Conservation (phyloP, 2,888 invertebrate genomes). For the Homarus gammarus region DNA sequence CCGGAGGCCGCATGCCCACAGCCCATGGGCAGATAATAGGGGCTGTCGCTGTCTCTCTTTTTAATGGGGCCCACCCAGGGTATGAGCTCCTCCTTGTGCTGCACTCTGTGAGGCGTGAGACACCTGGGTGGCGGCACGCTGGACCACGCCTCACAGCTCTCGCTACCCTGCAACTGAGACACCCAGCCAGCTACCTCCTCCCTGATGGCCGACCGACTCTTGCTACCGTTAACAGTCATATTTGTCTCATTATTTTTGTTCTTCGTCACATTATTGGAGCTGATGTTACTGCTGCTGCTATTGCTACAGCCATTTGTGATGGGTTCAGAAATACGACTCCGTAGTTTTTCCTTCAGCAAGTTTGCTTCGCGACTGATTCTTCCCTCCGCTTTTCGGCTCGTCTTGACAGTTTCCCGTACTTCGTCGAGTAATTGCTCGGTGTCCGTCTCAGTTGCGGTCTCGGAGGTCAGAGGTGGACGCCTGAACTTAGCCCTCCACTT, state of each 20-base stretch:
- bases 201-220: not conserved
- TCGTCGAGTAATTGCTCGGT: conserved; percentile 61
- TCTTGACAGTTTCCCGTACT: conserved; percentile 20
- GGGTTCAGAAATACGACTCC: not conserved
- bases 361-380: conserved; percentile 23
- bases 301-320: conserved; percentile 27
- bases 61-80: conserved; percentile 47
- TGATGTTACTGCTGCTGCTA: conserved; percentile 39
- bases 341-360: not conserved
- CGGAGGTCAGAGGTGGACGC: conserved; percentile 41
- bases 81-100: conserved; percentile 40
- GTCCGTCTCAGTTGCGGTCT: conserved; percentile 52
- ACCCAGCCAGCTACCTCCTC: conserved; percentile 13
- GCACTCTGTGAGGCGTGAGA: conserved; percentile 53
- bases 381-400: conserved; percentile 6
- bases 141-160: conserved; percentile 29
- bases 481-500: conserved; percentile 65
- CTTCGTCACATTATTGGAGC: conserved; percentile 17
- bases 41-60: conserved; percentile 38
- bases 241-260: conserved; percentile 12
- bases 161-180: not conserved
- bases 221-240: conserved; percentile 1
- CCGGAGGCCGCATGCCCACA: conserved; percentile 9
- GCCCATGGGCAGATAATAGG: conserved; percentile 53
- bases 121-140: conserved; percentile 54